Evolutionary conservation across 2,888 invertebrate genomes (phyloP), one percentile per base, ranked within the genome.

Genomic region (Hypomecis atomaria): DNA sequence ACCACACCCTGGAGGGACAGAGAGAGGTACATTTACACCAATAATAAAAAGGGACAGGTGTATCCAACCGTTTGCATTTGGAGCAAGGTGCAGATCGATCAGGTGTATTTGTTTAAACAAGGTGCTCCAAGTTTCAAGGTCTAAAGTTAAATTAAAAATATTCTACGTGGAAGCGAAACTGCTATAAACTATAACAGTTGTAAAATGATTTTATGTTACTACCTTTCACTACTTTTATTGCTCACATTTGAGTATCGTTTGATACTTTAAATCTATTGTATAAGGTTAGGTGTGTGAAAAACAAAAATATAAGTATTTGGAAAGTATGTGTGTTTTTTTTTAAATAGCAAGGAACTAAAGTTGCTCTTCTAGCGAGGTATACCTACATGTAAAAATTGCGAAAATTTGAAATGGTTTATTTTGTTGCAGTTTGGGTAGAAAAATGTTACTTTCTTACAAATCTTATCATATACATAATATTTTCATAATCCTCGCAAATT

Each of bases 91-190:
- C 90, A 89, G 63, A 87, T 84, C 85, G 88, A 87, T 92, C 91
- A 92, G 92, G 91, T 92, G 90, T 90, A 83, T 92, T 92, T 90
- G 87, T 85, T 89, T 84, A 85, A 81, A 87, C 89, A 90, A 90
- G 90, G 90, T 90, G 91, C 84, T 86, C 78, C 75, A 59, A 58
- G 52, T 42, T 5, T 77, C 81, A 78, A 83, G 84, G 83, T 77
- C 80, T 78, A 74, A 75, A 13, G 74, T 77, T 84, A 81, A 83
- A 86, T 83, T 85, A 65, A 84, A 79, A 85, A 23, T 84, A 78
- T 76, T 68, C 67, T 66, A 70, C 67, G 58, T 65, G 56, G 67
- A 65, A 62, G 44, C 42, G 34, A 48, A 55, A 60, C 23, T 61
- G 44, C 56, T 62, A 40, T 57, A 47, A 13, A 37, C 40, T 38